phyloP scores from a whole-genome alignment of 2,888 invertebrate species.

The Selenia dentaria region DNA sequence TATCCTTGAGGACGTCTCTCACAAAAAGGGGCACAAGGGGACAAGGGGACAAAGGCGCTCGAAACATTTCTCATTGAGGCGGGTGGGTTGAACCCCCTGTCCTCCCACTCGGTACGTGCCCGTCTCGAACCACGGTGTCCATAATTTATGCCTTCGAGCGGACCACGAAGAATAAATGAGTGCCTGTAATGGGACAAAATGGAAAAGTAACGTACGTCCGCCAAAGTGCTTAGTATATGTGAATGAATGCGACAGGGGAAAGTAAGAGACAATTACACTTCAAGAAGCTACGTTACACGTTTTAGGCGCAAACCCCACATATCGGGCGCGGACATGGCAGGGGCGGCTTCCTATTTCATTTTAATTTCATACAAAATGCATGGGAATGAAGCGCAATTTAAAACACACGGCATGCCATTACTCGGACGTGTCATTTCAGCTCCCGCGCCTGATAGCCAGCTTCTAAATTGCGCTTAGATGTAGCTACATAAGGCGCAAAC shows the following conservation, averaged over 20 bases:
- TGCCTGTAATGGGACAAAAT: slow-evolving; percentile 61
- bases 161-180: slow-evolving; percentile 80
- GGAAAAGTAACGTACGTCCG: slow-evolving; percentile 55
- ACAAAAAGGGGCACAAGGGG: slow-evolving; percentile 76
- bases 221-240: slow-evolving; percentile 28
- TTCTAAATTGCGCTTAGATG: no score
- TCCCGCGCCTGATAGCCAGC: no score
- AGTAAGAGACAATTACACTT: background rate
- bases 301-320: no score
- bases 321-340: no score
- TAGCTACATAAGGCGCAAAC: no score
- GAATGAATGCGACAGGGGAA: slow-evolving; percentile 21
- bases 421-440: no score
- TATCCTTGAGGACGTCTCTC: slow-evolving; percentile 80
- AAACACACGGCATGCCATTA: no score
- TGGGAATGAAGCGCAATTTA: no score
- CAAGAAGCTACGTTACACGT: no score
- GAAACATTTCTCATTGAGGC: slow-evolving; percentile 79
- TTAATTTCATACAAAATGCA: no score
- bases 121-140: slow-evolving; percentile 71
- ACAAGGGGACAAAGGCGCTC: slow-evolving; percentile 58
- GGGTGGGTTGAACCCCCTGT: slow-evolving; percentile 37
- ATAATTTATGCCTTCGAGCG: slow-evolving; percentile 79
- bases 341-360: no score
- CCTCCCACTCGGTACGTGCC: slow-evolving; percentile 53